Conservation (phyloP, 2,797 vertebrate genomes). For the Poeciliopsis paucimaculata region DNA sequence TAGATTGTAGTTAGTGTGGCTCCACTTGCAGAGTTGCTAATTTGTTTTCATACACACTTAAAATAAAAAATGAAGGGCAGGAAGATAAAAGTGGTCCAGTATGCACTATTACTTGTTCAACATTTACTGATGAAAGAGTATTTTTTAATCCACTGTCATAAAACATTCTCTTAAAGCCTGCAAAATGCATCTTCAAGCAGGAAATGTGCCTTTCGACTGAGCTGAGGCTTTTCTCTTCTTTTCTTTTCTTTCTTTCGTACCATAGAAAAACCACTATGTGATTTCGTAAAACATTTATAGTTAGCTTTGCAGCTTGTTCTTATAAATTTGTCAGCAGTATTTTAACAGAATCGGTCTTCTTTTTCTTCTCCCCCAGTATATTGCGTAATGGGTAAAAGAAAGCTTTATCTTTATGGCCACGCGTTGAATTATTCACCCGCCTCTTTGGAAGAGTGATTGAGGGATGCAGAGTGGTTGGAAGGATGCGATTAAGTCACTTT, state of each 20-base stretch:
- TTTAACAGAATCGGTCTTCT: slow-evolving; percentile 61
- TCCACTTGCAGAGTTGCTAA: slow-evolving; percentile 18
- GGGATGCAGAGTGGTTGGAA: slow-evolving; percentile 19
- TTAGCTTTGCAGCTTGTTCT: slow-evolving; percentile 79
- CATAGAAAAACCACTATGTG: slow-evolving; percentile 56
- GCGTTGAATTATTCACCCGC: slow-evolving; percentile 79
- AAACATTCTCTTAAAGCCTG: slow-evolving; percentile 45
- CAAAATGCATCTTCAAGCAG: slow-evolving; percentile 60
- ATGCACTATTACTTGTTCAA: slow-evolving; percentile 45
- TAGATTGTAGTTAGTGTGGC: slow-evolving; percentile 31
- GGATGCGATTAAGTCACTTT: slow-evolving; percentile 20
- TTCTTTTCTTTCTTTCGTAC: slow-evolving; percentile 38
- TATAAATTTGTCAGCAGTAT: slow-evolving; percentile 82
- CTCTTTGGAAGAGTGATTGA: slow-evolving; percentile 42
- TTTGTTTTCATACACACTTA: slow-evolving; percentile 23
- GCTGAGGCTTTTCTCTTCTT: slow-evolving; percentile 7
- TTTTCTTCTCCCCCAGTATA: slow-evolving; percentile 60
- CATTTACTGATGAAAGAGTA: slow-evolving; percentile 52
- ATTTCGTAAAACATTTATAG: slow-evolving; percentile 76
- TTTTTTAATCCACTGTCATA: slow-evolving; percentile 27
- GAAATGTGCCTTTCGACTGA: slow-evolving; percentile 21
- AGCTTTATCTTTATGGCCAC: slow-evolving; percentile 70
- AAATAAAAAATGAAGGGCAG: slow-evolving; percentile 53
- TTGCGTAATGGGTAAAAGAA: slow-evolving; percentile 70
- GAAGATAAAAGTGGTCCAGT: slow-evolving; percentile 41